These are phyloP conservation scores for Gallinago stenura DNA, from an alignment of 2,797 vertebrate species.

Conservation along the genomic window DNA sequence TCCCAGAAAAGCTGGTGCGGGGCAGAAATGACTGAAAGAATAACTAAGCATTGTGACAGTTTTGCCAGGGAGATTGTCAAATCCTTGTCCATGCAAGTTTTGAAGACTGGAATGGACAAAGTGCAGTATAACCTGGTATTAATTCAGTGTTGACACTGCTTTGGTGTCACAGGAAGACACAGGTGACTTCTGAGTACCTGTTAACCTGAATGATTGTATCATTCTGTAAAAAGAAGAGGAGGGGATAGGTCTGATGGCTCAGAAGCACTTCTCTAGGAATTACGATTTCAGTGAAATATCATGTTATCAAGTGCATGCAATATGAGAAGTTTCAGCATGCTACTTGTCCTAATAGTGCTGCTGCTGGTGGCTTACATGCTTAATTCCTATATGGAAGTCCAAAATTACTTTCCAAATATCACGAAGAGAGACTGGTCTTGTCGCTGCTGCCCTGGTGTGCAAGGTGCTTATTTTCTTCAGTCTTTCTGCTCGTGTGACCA, in stretches of 20 bases:
- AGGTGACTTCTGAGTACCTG: neutral
- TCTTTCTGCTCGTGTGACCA: neutral
- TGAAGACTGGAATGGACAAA: neutral
- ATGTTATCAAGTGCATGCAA: neutral
- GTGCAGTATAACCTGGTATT: fast-evolving
- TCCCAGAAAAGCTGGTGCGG: neutral
- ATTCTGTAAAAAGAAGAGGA: neutral
- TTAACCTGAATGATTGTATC: neutral
- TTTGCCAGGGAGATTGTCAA: neutral
- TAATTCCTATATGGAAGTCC: neutral
- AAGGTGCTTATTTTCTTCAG: neutral
- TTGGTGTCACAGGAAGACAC: neutral
- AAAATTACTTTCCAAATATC: neutral
- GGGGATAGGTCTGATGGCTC: neutral
- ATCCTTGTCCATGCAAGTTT: neutral
- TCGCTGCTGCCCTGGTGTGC: neutral
- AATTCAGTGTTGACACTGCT: neutral
- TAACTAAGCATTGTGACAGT: neutral
- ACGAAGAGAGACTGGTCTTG: neutral
- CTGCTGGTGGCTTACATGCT: fast-evolving
- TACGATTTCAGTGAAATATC: neutral
- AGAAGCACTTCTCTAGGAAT: neutral
- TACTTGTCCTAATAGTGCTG: neutral
- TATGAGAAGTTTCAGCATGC: neutral
- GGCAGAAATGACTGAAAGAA: neutral